These are phyloP conservation scores for Neopelma chrysocephalum DNA, from an alignment of 2,797 vertebrate genomes.

Conservation along the genomic window DNA sequence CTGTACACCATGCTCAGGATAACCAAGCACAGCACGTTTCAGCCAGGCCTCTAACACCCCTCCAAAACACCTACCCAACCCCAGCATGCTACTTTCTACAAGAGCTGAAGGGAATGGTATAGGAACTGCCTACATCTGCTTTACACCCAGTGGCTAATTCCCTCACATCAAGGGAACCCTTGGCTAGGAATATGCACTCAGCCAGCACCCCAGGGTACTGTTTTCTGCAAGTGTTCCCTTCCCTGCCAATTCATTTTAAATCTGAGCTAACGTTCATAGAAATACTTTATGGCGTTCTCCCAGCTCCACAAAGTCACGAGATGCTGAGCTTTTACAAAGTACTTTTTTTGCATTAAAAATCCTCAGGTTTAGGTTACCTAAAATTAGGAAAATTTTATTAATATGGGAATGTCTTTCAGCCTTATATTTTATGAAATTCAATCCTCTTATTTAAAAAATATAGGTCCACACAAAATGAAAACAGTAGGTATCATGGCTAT, in stretches of 20 bases:
- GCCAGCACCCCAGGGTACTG: slow-evolving; percentile 4
- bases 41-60: background rate
- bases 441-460: background rate
- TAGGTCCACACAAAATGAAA: background rate
- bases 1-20: background rate
- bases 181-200: slow-evolving; percentile 11
- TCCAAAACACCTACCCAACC: background rate
- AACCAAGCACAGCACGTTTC: background rate
- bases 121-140: slow-evolving; percentile 6
- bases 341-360: background rate
- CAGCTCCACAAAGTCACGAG: slow-evolving; percentile 33
- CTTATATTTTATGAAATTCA: background rate
- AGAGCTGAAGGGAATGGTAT: background rate
- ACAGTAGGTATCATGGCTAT: background rate
- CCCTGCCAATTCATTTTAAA: slow-evolving; percentile 65
- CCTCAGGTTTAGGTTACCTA: background rate
- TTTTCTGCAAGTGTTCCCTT: slow-evolving; percentile 39
- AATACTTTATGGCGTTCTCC: slow-evolving; percentile 46
- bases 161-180: background rate
- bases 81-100: background rate
- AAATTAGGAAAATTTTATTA: background rate
- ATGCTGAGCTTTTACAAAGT: background rate
- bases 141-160: slow-evolving; percentile 26
- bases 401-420: background rate
- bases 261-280: slow-evolving; percentile 9